Evolutionary conservation across 2,113 vertebrate species (phyloP).

Genomic region (Bos indicus): DNA sequence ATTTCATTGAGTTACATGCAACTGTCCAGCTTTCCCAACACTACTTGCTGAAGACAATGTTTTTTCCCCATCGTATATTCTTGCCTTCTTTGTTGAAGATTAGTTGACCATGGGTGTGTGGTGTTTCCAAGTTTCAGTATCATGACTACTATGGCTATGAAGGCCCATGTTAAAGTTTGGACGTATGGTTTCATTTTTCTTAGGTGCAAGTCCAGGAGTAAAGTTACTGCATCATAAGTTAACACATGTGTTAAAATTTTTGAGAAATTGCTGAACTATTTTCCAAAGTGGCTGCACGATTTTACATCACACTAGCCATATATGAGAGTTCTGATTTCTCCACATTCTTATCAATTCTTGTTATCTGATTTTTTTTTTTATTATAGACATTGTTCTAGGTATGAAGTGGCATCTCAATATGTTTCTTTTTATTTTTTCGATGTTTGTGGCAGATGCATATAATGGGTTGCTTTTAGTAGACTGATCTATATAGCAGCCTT

Average conservation of each 20-base stretch:
- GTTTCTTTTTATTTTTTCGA: background rate
- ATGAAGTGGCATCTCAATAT: background rate
- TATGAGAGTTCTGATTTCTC: background rate
- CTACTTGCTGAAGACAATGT: background rate
- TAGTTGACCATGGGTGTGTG: background rate
- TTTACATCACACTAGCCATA: background rate
- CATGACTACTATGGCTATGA: background rate
- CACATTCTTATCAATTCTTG: background rate
- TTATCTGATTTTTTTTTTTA: background rate
- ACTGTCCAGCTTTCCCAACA: background rate
- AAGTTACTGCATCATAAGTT: background rate
- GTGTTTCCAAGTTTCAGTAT: background rate
- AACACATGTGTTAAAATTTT: background rate
- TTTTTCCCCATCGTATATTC: background rate
- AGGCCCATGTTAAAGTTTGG: background rate
- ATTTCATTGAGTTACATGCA: background rate
- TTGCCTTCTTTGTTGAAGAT: background rate
- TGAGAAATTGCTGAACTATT: background rate
- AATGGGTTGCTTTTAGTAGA: background rate
- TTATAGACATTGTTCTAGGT: background rate
- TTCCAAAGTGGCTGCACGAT: background rate
- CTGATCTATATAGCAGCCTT: background rate
- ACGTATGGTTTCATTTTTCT: background rate
- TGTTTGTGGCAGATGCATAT: background rate
- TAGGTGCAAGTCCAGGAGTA: background rate